Evolutionary conservation across 1,140 invertebrate species (phyloP), one percentile per base, ranked within the genome.

Genomic region (Pseudomyrmex gracilis): DNA sequence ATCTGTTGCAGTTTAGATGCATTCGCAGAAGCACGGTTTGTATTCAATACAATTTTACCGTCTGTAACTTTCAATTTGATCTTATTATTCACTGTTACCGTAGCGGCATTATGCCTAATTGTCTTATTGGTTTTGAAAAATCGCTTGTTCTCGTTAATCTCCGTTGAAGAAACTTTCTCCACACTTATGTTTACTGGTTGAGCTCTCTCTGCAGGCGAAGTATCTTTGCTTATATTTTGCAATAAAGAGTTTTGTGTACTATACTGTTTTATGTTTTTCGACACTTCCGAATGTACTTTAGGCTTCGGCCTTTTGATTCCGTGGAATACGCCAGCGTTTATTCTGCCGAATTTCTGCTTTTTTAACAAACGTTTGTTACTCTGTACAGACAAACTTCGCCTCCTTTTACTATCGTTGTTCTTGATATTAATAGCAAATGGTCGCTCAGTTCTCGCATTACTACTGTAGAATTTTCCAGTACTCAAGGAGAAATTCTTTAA

Each of bases 301-400:
- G 78, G 61, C 86, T 92, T 94, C 43, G 91, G 92, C 66, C 83
- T 92, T 76, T 90, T 94, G 13, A 94, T 91, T 1, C 89, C 90
- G 80, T 94, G 94, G 2, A 66, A 76, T 2, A 94, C 93, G 20
- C 93, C 93, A 55, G 86, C 90, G 80, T 94, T 94, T 5, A 94
- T 92, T 80, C 90, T 90, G 5, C 91, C 91, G 34, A 84, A 71
- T 67, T 24, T 89, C 9, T 82, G 49, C 67, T 78, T 90, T 7
- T 3, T 2, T 22, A 24, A 12, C 0, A 60, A 83, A 64, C 70
- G 83, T 73, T 7, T 34, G 8, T 7, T 74, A 12, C 34, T 55
- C 0, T 74, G 70, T n/a, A 63, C 12, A 1, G 90, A 87, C 51
- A 90, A 73, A 74, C 90, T 93, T 73, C 87, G 85, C 58, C 87